A percentile compares a stretch with the other conserved stretches of the same genome.
These are phyloP conservation scores for Clivina fossor DNA, from an alignment of 2,888 invertebrate species.

Conservation along the genomic window DNA sequence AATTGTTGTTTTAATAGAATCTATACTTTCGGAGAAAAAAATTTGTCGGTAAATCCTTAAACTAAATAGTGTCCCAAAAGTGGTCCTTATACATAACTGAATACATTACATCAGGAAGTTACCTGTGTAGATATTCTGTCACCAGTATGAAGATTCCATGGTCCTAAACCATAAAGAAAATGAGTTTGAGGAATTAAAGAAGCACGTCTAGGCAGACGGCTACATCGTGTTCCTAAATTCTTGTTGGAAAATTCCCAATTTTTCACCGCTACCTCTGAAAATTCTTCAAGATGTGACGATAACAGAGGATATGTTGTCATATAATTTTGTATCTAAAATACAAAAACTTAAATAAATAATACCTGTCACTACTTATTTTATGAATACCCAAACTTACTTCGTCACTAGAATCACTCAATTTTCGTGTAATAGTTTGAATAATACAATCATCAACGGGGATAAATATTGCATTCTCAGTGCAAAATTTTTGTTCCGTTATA, in stretches of 20 bases:
- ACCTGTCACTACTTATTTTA: too few relatives aligned
- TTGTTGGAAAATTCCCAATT: slow-evolving; percentile 47
- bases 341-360: not conserved
- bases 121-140: slow-evolving; percentile 54
- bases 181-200: slow-evolving; percentile 54
- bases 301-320: slow-evolving; percentile 25
- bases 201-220: slow-evolving; percentile 52
- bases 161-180: slow-evolving; percentile 56
- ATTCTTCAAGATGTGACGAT: slow-evolving; percentile 35
- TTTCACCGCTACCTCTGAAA: slow-evolving; percentile 46
- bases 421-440: not conserved
- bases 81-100: slow-evolving; percentile 52
- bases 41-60: too few relatives aligned
- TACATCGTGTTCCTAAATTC: slow-evolving; percentile 26
- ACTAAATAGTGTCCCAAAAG: not conserved
- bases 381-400: slow-evolving; percentile 1
- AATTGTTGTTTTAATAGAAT: too few relatives aligned
- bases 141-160: slow-evolving; percentile 54
- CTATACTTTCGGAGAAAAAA: too few relatives aligned
- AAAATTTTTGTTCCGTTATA: too few relatives aligned
- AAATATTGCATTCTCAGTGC: too few relatives aligned
- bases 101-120: slow-evolving; percentile 50
- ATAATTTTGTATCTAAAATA: too few relatives aligned
- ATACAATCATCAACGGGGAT: too few relatives aligned
- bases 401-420: slow-evolving; percentile 10